These are phyloP conservation scores for Caprella mutica DNA, from an alignment of 2,888 invertebrate genomes.

Conservation along the genomic window DNA sequence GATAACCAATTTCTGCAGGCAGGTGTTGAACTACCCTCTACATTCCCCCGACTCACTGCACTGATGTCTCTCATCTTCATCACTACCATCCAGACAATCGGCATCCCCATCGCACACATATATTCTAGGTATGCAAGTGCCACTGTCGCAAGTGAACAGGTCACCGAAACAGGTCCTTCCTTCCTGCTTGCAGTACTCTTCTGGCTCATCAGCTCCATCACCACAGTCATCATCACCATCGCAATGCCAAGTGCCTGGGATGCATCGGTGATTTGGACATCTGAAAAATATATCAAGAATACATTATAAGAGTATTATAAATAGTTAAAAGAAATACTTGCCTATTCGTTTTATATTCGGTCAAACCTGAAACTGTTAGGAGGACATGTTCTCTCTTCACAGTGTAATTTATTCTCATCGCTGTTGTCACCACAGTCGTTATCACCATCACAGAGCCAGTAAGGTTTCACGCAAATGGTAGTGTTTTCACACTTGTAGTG, in stretches of 20 bases:
- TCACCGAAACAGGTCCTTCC: conserved; percentile 90
- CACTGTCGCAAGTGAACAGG: conserved; percentile 89
- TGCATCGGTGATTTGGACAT: conserved; percentile 84
- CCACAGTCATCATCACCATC: conserved; percentile 91
- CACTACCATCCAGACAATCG: conserved; percentile 85
- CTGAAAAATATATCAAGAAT: conserved; percentile 40
- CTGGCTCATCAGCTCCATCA: conserved; percentile 80
- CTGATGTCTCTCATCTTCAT: conserved; percentile 80
- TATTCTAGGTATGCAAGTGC: conserved; percentile 87
- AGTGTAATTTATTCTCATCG: conserved; percentile 76
- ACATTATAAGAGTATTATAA: neutral
- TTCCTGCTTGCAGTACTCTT: conserved; percentile 84
- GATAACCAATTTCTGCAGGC: no score
- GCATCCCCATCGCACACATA: conserved; percentile 93
- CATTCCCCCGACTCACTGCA: conserved; percentile 52
- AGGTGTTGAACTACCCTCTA: neutral
- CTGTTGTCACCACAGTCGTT: conserved; percentile 93
- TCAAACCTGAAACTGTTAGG: conserved; percentile 64
- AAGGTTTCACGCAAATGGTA: conserved; percentile 92
- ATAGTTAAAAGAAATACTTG: neutral
- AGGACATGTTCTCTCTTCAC: conserved; percentile 76
- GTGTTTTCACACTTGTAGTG: conserved; percentile 87
- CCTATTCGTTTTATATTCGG: neutral
- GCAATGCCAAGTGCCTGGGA: conserved; percentile 93
- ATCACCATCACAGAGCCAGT: conserved; percentile 91